Percentiles rank a stretch among this genome's conserved stretches.
phyloP scores from a whole-genome alignment of 1,140 invertebrate genomes.

The Holotrichia oblita region DNA sequence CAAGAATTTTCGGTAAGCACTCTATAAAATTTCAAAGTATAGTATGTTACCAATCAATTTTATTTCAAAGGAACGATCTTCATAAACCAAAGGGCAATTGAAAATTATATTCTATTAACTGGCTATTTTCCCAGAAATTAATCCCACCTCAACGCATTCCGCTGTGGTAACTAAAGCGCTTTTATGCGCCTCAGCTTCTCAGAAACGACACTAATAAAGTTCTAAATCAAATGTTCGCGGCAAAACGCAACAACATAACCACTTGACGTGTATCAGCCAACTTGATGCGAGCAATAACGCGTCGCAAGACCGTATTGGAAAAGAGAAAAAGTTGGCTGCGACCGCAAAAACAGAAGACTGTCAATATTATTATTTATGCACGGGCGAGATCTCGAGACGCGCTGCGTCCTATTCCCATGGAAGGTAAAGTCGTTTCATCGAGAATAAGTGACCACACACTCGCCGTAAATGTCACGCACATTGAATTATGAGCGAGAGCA shows the following conservation, averaged over 20 bases:
- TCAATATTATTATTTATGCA: conserved; percentile 30
- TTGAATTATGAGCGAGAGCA: conserved; percentile 24
- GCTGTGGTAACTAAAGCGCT: not conserved
- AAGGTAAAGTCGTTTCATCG: conserved; percentile 7
- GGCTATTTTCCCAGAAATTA: not conserved
- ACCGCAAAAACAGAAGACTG: conserved; percentile 28
- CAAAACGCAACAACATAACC: not conserved
- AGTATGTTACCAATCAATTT: too few species aligned
- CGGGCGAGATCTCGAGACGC: not conserved
- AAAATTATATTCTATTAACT: not conserved
- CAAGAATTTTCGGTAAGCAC: too few species aligned
- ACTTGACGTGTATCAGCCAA: not conserved
- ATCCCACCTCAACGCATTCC: not conserved
- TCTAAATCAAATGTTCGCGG: not conserved
- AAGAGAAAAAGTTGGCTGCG: not conserved
- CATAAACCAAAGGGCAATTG: too few species aligned
- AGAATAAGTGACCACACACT: conserved; percentile 31
- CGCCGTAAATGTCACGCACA: conserved; percentile 23
- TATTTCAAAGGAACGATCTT: too few species aligned
- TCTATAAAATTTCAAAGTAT: too few species aligned
- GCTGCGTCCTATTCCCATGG: not conserved
- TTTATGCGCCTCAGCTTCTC: not conserved
- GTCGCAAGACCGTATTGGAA: not conserved
- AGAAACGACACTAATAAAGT: not conserved
- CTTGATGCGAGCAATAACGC: not conserved